These are phyloP conservation scores for Alectoris magna DNA, from an alignment of 2,797 vertebrate genomes.

Conservation along the genomic window DNA sequence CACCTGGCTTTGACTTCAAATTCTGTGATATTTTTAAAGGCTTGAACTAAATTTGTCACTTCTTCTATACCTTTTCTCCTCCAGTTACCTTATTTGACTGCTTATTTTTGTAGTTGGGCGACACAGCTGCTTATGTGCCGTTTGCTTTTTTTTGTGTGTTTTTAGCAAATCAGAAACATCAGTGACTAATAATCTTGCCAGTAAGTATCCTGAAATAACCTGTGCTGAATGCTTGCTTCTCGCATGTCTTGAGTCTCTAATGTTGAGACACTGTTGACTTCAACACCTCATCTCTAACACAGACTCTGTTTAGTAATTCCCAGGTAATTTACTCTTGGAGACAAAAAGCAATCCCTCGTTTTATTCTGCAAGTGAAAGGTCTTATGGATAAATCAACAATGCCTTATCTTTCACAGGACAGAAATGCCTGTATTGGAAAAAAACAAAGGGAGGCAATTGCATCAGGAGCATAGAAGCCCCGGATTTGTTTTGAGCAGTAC, in stretches of 20 bases:
- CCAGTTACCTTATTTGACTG: neutral
- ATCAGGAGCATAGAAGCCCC: neutral
- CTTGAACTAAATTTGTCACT: neutral
- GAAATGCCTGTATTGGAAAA: neutral
- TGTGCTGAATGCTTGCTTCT: neutral
- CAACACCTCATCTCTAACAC: neutral
- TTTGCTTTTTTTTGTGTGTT: neutral
- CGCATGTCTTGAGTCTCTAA: neutral
- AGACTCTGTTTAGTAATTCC: neutral
- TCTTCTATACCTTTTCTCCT: neutral
- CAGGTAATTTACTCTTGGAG: neutral
- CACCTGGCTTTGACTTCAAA: neutral
- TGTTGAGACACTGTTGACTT: neutral
- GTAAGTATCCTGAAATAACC: neutral
- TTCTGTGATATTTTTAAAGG: neutral
- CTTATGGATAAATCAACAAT: fast-evolving
- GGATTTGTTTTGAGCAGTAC: neutral
- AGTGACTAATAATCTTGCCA: neutral
- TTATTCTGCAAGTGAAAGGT: neutral
- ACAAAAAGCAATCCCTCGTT: neutral
- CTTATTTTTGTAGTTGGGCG: neutral
- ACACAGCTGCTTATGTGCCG: neutral
- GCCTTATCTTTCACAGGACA: fast-evolving
- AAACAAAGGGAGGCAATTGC: neutral
- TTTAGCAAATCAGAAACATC: neutral